A percentile compares a stretch with the other conserved stretches of the same genome.
Conservation (phyloP, 2,797 vertebrate species). For the Coccyzus lansbergi region DNA sequence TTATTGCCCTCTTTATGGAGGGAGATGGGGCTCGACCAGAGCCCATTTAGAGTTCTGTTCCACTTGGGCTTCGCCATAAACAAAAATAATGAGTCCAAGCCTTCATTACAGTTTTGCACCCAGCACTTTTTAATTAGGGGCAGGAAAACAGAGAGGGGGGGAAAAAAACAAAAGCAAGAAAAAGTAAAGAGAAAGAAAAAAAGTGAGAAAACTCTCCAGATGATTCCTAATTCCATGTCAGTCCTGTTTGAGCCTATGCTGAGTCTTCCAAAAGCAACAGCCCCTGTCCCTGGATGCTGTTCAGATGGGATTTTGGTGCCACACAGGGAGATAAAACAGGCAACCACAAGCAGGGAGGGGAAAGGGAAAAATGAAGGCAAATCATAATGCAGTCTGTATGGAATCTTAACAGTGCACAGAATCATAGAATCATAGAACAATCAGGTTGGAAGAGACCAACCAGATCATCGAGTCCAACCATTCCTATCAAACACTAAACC, state of each 20-base stretch:
- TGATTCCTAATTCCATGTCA: slow-evolving; percentile 42
- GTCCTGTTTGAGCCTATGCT: not conserved
- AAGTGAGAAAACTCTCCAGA: not conserved
- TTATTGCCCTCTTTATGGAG: slow-evolving; percentile 33
- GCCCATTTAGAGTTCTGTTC: slow-evolving; percentile 48
- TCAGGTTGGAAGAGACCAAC: too few relatives aligned
- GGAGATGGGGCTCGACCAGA: slow-evolving; percentile 35
- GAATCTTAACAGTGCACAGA: not conserved
- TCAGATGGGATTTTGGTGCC: slow-evolving; percentile 37
- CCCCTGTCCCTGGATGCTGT: not conserved
- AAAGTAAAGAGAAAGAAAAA: not conserved
- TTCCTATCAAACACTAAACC: too few relatives aligned
- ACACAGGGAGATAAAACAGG: slow-evolving; percentile 21
- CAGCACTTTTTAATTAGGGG: slow-evolving; percentile 39
- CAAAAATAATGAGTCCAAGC: not conserved
- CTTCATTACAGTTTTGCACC: slow-evolving; percentile 1
- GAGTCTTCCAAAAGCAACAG: slow-evolving; percentile 14
- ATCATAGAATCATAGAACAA: too few relatives aligned
- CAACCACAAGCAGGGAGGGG: not conserved
- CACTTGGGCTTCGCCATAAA: slow-evolving; percentile 26
- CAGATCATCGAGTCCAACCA: too few relatives aligned
- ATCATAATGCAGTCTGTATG: not conserved
- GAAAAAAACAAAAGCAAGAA: not conserved
- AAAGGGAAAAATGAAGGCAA: not conserved
- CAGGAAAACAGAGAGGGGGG: not conserved